Percentiles rank a stretch among this genome's conserved stretches.
Conservation (phyloP, 2,797 vertebrate species). For the Tokudaia muenninki region DNA sequence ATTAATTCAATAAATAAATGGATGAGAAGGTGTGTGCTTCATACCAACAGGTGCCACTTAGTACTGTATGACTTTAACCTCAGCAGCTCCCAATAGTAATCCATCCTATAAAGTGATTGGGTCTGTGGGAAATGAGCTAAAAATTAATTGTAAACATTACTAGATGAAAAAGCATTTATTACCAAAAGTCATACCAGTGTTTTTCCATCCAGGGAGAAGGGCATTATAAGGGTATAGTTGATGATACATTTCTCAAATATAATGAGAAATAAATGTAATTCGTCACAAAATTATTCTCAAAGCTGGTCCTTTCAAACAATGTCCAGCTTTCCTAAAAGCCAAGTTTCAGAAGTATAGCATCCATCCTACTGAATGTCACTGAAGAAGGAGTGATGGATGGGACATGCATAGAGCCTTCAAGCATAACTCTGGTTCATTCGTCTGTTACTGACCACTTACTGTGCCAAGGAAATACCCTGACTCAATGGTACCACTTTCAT, state of each 20-base stretch:
- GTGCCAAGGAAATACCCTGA: not conserved
- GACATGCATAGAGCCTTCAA: not conserved
- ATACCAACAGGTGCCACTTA: not conserved
- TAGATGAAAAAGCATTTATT: conserved; percentile 23
- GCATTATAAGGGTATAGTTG: not conserved
- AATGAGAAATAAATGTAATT: conserved; percentile 51
- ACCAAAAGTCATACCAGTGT: not conserved
- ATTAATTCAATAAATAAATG: not conserved
- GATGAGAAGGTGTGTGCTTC: not conserved
- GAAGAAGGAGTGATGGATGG: not conserved
- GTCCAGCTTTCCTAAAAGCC: conserved; percentile 50
- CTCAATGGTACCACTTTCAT: not conserved
- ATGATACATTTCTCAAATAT: conserved; percentile 3
- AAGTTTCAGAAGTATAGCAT: conserved; percentile 13
- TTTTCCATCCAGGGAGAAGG: not conserved
- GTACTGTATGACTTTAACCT: not conserved
- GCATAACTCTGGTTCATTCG: not conserved
- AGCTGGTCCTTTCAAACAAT: conserved; percentile 65
- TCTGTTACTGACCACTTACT: conserved; percentile 29
- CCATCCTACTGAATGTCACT: conserved; percentile 58
- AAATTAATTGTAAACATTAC: not conserved
- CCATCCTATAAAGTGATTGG: not conserved
- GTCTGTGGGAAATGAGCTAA: not conserved
- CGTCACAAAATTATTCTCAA: conserved; percentile 39
- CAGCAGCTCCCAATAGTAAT: not conserved